Conservation (phyloP, 2,888 invertebrate species). For the Gibbula magus region DNA sequence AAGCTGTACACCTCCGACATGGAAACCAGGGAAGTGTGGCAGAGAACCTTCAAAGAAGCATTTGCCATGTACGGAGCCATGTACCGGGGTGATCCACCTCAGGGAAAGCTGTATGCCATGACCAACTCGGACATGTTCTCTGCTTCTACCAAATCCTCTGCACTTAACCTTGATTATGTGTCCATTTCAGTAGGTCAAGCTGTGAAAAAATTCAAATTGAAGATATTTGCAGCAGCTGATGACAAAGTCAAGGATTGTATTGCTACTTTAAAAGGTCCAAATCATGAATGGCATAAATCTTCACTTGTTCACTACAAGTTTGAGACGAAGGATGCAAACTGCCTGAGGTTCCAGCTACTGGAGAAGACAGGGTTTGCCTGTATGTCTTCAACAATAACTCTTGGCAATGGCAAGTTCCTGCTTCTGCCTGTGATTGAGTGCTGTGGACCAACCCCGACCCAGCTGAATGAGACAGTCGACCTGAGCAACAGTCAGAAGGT, state of each 20-base stretch:
- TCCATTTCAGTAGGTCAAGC: slow-evolving; percentile 33
- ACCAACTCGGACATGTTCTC: slow-evolving; percentile 62
- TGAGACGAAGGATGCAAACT: slow-evolving; percentile 73
- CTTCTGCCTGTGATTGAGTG: slow-evolving; percentile 30
- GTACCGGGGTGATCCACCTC: slow-evolving; percentile 76
- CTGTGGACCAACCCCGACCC: neutral
- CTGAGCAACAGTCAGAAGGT: slow-evolving; percentile 31
- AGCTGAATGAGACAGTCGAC: neutral
- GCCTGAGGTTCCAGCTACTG: slow-evolving; percentile 63
- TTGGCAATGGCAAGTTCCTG: slow-evolving; percentile 36
- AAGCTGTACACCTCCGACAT: slow-evolving; percentile 75
- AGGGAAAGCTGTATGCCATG: slow-evolving; percentile 73
- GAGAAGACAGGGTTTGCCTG: slow-evolving; percentile 74
- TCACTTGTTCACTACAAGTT: slow-evolving; percentile 68
- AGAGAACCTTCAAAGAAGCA: slow-evolving; percentile 72
- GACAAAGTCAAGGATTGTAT: slow-evolving; percentile 25
- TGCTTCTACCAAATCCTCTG: slow-evolving; percentile 66
- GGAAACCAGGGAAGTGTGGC: slow-evolving; percentile 76
- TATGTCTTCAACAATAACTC: slow-evolving; percentile 40
- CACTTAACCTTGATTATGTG: slow-evolving; percentile 49
- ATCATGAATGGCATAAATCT: slow-evolving; percentile 64
- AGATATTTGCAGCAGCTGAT: slow-evolving; percentile 35
- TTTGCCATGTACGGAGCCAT: slow-evolving; percentile 75
- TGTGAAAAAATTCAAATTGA: slow-evolving; percentile 48
- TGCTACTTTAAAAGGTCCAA: slow-evolving; percentile 51